phyloP scores from a whole-genome alignment of 2,113 vertebrate species.

The Passer domesticus region DNA sequence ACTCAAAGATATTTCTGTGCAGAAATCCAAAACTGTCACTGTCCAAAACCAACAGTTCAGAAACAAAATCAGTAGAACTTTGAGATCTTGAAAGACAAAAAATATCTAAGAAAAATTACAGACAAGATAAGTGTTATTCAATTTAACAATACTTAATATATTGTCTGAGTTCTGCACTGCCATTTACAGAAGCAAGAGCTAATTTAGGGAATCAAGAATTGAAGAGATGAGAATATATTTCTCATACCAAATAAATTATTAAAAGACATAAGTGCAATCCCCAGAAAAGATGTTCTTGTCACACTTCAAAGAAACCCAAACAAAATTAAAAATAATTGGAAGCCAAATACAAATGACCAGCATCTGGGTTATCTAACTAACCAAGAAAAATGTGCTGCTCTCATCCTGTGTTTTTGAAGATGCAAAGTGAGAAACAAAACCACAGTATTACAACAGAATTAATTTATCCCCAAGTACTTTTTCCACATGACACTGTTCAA shows the following conservation, averaged over 20 bases:
- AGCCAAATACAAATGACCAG: not conserved
- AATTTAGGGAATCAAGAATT: not conserved
- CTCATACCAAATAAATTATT: not conserved
- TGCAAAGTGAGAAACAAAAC: not conserved
- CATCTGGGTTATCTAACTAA: not conserved
- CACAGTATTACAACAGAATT: not conserved
- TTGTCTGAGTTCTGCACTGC: not conserved
- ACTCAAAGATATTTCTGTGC: not conserved
- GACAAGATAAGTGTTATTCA: not conserved
- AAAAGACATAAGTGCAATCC: not conserved
- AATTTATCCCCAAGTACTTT: not conserved
- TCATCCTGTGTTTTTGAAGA: not conserved
- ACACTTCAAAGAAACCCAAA: not conserved
- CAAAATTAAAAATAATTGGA: slow-evolving; percentile 2
- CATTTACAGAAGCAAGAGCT: not conserved
- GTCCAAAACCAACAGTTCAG: not conserved
- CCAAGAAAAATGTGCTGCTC: not conserved
- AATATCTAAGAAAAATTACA: not conserved
- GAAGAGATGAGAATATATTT: not conserved
- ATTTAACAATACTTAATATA: not conserved
- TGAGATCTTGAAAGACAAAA: not conserved
- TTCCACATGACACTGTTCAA: not conserved
- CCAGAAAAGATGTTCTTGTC: not conserved
- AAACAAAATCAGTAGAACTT: not conserved
- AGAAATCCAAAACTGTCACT: not conserved